Base-by-base conservation (phyloP, 2,797 vertebrate genomes). In the Falco cherrug region DNA sequence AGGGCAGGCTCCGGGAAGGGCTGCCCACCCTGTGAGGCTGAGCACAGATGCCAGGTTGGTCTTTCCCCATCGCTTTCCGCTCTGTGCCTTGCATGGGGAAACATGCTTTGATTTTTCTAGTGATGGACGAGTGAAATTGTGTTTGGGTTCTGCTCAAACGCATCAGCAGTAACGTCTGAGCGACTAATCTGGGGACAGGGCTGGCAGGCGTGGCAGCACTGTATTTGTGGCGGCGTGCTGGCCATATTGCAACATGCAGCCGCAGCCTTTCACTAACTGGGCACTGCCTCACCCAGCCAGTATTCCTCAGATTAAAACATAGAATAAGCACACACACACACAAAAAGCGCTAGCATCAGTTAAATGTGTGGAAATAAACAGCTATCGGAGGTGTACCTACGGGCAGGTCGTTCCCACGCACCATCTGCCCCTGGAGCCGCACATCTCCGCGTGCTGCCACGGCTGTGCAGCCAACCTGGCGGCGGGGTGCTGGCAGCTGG, bases 401-500 rank as follows among this genome's bases (percentile, higher is more conserved):
- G 51, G 57, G 73, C 65, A 51, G 68, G 14, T 19, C 4, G 0
- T 14, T 39, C 59, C 33, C 35, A 28, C 0, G 1, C 60, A 59
- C 57, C 74, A 25, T 9, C 39, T 67, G 81, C 35, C 43, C 35
- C 69, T 25, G 65, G 43, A 31, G 39, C 2, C 16, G 11, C 26
- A 4, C 43, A 6, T 9, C 79, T 47, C 75, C 60, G 0, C 0
- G 3, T 5, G 16, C 35, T 35, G 28, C 53, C 0, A 0, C 6
- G 73, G 26, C 3, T 51, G 43, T 2, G 53, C 69, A 8, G 73
- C 68, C 13, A 8, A 15, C 39, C 37, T 37, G 89, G 86, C 59
- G 21, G 12, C 1, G 6, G 54, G 51, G 2, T 6, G 2, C 61
- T 16, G n/a, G 63, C 78, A 41, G 77, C 77, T 54, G 84, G 47